Base-by-base conservation (phyloP, 1,140 invertebrate species). In the Lutraria rhynchaena region DNA sequence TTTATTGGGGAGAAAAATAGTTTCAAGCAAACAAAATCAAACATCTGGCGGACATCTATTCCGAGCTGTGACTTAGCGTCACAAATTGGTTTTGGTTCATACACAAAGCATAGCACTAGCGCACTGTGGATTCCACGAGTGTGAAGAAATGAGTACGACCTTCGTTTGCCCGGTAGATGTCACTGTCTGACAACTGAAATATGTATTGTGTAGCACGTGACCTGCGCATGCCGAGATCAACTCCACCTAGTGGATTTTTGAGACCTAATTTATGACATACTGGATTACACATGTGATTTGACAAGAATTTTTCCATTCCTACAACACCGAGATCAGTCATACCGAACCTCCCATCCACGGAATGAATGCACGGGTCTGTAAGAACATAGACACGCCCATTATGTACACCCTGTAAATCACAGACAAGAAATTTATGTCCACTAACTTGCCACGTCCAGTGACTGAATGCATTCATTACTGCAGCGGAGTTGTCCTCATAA, bases 291-390 rank as follows among this genome's bases (percentile, higher is more conserved):
- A 35, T 29, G 57, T 83, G 82, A 46, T 74, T 82, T 37, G 76
- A 55, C n/a, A 83, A 71, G 9, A 83, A 60, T 51, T 58, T 76
- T 31, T 73, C 74, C 76, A 83, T 83, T 0, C 82, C 82, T 0
- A 67, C 61, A 1, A 81, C 70, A n/a, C 82, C 82, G 0, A 69
- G 37, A 44, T 83, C 82, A 0, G 82, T 81, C 53, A 65, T 71
- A 0, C 82, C 82, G 58, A 53, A 83, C 3, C 58, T 33, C 13
- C 60, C 63, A n/a, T 82, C 69, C 15, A 81, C 41, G 1, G 69
- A 81, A 65, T 83, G 82, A 17, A 83, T 82, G n/a, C 74, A 65
- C 15, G 82, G 82, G 46, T 83, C 77, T 13, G 82, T 83, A 4
- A 83, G 58, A 0, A 58, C 9, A 58, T 77, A 83, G n/a, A 46